phyloP scores from a whole-genome alignment of 1,140 invertebrate genomes.

The Rhynchophorus ferrugineus region DNA sequence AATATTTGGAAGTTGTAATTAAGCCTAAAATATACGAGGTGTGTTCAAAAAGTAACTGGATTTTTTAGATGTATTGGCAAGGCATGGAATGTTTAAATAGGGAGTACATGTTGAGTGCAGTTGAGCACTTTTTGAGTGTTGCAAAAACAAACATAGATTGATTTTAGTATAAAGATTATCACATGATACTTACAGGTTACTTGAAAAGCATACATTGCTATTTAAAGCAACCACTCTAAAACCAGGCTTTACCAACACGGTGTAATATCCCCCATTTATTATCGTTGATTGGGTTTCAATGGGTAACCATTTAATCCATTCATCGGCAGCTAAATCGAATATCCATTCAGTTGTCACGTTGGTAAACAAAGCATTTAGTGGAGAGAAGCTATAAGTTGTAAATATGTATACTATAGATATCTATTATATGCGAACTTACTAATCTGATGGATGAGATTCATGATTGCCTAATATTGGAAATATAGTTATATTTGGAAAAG shows the following conservation, averaged over 20 bases:
- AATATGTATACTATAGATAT: not conserved
- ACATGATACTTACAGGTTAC: conserved; percentile 66
- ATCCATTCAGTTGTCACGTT: conserved; percentile 53
- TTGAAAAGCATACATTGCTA: conserved; percentile 63
- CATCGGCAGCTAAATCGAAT: conserved; percentile 54
- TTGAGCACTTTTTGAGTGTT: too few relatives aligned
- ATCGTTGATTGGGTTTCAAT: conserved; percentile 53
- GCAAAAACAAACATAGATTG: too few relatives aligned
- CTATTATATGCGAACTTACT: conserved; percentile 47
- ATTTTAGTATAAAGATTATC: too few relatives aligned
- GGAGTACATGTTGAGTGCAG: too few relatives aligned
- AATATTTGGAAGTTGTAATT: too few relatives aligned
- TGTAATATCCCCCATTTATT: conserved; percentile 63
- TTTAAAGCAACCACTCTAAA: conserved; percentile 67
- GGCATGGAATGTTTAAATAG: too few relatives aligned
- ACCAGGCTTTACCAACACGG: conserved; percentile 51
- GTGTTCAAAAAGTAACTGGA: too few relatives aligned
- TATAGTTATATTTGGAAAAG: conserved; percentile 58
- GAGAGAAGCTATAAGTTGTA: conserved; percentile 22
- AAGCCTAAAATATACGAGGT: too few relatives aligned
- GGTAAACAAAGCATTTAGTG: conserved; percentile 8
- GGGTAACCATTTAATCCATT: conserved; percentile 61
- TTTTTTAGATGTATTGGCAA: too few relatives aligned
- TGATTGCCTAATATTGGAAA: conserved; percentile 80
- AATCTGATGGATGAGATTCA: conserved; percentile 77